phyloP scores from a whole-genome alignment of 2,113 vertebrate genomes.

The Aspiorhynchus laticeps region DNA sequence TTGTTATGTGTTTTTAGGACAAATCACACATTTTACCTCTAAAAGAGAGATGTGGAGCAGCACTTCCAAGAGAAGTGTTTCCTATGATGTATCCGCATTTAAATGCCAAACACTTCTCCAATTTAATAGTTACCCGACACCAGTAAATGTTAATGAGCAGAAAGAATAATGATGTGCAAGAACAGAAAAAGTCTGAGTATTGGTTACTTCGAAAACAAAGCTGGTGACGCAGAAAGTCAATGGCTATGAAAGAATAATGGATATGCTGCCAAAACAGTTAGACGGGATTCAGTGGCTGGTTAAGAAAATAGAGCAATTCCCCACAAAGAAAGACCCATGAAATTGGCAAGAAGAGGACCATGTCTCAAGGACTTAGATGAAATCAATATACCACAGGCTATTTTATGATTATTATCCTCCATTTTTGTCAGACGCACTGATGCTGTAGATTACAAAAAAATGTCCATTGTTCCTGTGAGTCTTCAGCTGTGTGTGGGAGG shows the following conservation, averaged over 20 bases:
- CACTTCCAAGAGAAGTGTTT: neutral
- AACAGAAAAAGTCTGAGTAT: slow-evolving; percentile 42
- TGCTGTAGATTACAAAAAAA: slow-evolving; percentile 40
- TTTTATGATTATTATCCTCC: slow-evolving; percentile 34
- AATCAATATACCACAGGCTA: slow-evolving; percentile 23
- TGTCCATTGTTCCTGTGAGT: neutral
- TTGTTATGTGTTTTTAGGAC: neutral
- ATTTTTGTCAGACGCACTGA: slow-evolving; percentile 11
- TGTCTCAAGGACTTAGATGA: slow-evolving; percentile 41
- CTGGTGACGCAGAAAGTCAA: slow-evolving; percentile 18
- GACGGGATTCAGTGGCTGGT: slow-evolving; percentile 20
- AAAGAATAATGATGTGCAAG: slow-evolving; percentile 48
- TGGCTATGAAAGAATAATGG: slow-evolving; percentile 28
- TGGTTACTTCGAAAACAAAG: slow-evolving; percentile 38
- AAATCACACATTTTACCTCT: neutral
- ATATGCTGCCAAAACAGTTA: neutral
- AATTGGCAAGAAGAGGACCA: slow-evolving; percentile 26
- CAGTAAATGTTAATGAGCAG: slow-evolving; percentile 51
- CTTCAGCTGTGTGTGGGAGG: neutral
- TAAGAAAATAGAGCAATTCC: slow-evolving; percentile 28
- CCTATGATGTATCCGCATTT: neutral
- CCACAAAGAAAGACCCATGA: slow-evolving; percentile 36
- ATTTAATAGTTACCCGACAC: slow-evolving; percentile 29
- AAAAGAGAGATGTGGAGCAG: neutral
- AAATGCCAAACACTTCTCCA: slow-evolving; percentile 27